Evolutionary conservation across 2,113 vertebrate species (phyloP), one percentile per base, ranked within the genome.

Genomic region (Sinocyclocheilus anshuiensis): DNA sequence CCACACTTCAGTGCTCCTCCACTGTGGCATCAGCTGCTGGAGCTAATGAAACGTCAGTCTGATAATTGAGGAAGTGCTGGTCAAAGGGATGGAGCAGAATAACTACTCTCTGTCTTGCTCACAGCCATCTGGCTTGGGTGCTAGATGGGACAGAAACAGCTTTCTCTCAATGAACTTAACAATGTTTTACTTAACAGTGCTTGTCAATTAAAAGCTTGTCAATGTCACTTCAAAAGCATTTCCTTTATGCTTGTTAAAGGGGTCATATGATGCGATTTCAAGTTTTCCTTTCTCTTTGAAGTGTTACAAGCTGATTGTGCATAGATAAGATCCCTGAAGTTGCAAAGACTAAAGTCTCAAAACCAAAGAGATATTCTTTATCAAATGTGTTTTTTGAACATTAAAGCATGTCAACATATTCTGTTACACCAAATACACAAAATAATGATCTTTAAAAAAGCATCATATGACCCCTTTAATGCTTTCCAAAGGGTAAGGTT

Each of bases 31-130:
- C 86, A 84, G 86, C 82, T 87, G 86, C 76, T 39, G 76, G 76
- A 84, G 76, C 81, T 87, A 87, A 87, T 87, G 76, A 84, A 87
- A 87, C 82, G 55, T 80, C 86, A 61, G 82, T 78, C 75, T 59
- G 81, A 87, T 84, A 83, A 84, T 84, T 84, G 82, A 79, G 36
- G 67, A 13, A 84, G 50, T 50, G 53, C 65, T 80, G 81, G 86
- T 84, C 67, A 84, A 57, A 79, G 84, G 45, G 55, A 74, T 29
- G n/a, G 74, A 76, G 74, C 67, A 84, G 55, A 59, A 84, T 61
- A 74, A 76, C 74, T 74, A 63, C 83, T 50, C 71, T 63, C 72
- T 22, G 33, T 76, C 71, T 59, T 42, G 69, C 55, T 61, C 53
- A 84, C 33, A 63, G 71, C 69, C 69, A 61, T 75, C 71, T 59